A percentile compares a stretch with the other conserved stretches of the same genome.
These are phyloP conservation scores for Chlorocebus sabaeus DNA, from an alignment of 2,113 vertebrate species.

Conservation along the genomic window DNA sequence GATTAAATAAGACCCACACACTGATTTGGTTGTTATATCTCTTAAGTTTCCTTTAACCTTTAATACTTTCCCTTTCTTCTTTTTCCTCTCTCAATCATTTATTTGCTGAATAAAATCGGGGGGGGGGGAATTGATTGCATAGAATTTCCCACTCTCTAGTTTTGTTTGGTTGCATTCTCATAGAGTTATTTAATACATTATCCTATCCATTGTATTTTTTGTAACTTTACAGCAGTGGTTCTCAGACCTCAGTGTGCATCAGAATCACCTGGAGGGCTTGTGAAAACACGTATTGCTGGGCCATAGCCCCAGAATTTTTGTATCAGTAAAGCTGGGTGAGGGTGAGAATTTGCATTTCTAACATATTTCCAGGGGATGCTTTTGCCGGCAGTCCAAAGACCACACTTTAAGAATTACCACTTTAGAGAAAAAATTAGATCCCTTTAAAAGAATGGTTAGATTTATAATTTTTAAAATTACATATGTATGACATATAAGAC, in stretches of 20 bases:
- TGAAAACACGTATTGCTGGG: background rate
- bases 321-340: background rate
- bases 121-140: background rate
- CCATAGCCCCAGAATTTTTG: background rate
- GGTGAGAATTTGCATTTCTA: background rate
- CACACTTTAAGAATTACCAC: background rate
- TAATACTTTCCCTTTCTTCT: background rate
- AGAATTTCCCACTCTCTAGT: background rate
- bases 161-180: background rate
- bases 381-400: background rate
- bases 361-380: background rate
- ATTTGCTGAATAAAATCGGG: constrained; percentile 15
- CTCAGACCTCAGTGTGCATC: background rate
- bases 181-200: background rate
- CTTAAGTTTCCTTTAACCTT: constrained; percentile 15
- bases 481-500: background rate
- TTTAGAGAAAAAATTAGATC: background rate
- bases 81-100: background rate
- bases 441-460: background rate
- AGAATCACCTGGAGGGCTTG: background rate
- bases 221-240: background rate
- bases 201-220: background rate
- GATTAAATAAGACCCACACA: background rate
- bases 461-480: background rate
- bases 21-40: background rate